These are phyloP conservation scores for Indicator indicator DNA, from an alignment of 2,113 vertebrate species.

Conservation along the genomic window DNA sequence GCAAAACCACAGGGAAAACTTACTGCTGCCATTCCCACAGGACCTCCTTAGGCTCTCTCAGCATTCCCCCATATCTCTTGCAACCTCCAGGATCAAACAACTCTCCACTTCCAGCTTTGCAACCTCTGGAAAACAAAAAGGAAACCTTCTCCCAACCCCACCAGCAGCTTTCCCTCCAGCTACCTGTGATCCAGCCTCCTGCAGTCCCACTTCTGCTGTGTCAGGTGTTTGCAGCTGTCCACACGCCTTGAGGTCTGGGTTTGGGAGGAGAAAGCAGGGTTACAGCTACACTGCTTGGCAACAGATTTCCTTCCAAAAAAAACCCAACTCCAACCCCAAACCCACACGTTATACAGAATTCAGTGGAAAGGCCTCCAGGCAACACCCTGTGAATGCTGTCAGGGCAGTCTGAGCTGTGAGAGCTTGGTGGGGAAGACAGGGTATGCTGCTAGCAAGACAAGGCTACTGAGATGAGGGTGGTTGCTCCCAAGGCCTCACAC, in stretches of 20 bases:
- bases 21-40: rapidly evolving
- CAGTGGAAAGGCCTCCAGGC: neutral
- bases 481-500: neutral
- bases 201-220: neutral
- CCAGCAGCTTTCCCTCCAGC: neutral
- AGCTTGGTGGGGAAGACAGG: neutral
- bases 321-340: neutral
- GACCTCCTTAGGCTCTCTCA: neutral
- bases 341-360: conserved; percentile 4
- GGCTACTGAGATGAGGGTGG: neutral
- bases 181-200: neutral
- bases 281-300: conserved; percentile 28
- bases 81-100: neutral
- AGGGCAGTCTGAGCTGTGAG: neutral
- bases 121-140: neutral
- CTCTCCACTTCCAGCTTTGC: neutral
- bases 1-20: neutral
- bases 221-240: neutral
- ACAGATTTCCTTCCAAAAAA: conserved; percentile 7
- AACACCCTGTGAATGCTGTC: neutral
- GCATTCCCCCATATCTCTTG: neutral
- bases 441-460: neutral
- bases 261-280: conserved; percentile 2
- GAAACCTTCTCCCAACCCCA: neutral
- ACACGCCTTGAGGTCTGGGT: neutral